Evolutionary conservation across 1,140 invertebrate species (phyloP), one percentile per base, ranked within the genome.

Genomic region (Thaumetopoea pityocampa): DNA sequence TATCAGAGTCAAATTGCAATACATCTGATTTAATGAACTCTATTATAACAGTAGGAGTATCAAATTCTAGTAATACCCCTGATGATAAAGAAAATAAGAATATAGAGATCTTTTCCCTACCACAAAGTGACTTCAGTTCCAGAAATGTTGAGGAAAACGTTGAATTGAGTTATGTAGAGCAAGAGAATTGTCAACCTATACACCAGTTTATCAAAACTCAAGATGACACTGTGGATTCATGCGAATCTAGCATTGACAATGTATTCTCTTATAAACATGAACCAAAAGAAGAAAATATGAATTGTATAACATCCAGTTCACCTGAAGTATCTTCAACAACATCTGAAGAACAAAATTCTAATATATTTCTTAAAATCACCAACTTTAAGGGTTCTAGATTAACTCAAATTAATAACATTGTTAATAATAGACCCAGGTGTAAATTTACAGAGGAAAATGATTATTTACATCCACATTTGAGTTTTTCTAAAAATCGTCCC

Each of bases 271-370:
- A 59, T 42, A 48, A 27, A 7, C 42, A 57, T n/a, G n/a, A n/a
- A n/a, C n/a, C n/a, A 12, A 54, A 54, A 40, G 47, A 51, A 9
- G 54, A 59, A 30, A 43, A 28, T 27, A 29, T 42, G n/a, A 42
- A 58, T 20, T 67, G 55, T 50, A 53, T 41, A 19, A 50, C 19
- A 24, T 64, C 66, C 23, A 82, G 67, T 44, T 83, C 76, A 3
- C 76, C 79, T 4, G 79, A 83, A 69, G 79, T 83, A n/a, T 77
- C 79, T n/a, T 83, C 79, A 10, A 83, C 79, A n/a, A 83, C 79
- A 8, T 63, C 69, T 5, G 79, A 83, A 59, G 76, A 83, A 37
- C 79, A 60, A 50, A 66, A 46, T 54, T 67, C 70, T 7, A 47
- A 50, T 22, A 73, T 83, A 48, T 51, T 79, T 38, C 53, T 83